A percentile compares a stretch with the other conserved stretches of the same genome.
phyloP scores from a whole-genome alignment of 1,140 invertebrate species.

The Rhyacophila brunnea region DNA sequence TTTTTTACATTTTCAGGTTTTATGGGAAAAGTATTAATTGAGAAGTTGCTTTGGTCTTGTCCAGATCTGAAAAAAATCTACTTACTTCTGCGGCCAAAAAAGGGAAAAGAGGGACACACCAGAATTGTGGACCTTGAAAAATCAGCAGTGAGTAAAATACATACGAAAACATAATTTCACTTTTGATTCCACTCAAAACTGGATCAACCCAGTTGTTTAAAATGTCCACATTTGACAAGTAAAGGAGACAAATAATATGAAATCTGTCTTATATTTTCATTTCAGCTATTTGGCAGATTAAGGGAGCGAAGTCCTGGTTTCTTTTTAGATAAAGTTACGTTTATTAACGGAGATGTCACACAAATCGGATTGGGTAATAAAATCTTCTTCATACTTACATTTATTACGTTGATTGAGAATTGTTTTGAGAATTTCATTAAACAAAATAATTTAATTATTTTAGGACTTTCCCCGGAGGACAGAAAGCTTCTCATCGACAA shows the following conservation, averaged over 20 bases:
- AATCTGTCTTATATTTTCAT: too few species aligned
- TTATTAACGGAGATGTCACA: constrained; percentile 76
- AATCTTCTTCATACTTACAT: too few species aligned
- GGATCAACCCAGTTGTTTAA: too few species aligned
- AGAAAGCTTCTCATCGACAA: constrained; percentile 64
- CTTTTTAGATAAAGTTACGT: constrained; percentile 67
- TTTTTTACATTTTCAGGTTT: constrained; percentile 60
- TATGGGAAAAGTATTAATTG: constrained; percentile 81
- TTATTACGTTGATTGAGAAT: too few species aligned
- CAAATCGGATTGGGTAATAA: constrained; percentile 61
- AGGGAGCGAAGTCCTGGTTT: constrained; percentile 53
- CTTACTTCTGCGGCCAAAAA: constrained; percentile 72
- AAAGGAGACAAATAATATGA: too few species aligned
- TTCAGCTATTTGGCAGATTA: constrained; percentile 60
- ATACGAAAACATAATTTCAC: too few species aligned
- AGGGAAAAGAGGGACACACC: constrained; percentile 57
- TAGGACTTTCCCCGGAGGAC: constrained; percentile 56
- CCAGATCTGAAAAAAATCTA: constrained; percentile 71
- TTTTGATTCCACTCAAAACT: too few species aligned
- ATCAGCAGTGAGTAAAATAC: constrained; percentile 10
- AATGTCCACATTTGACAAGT: too few species aligned
- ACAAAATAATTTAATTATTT: constrained; percentile 28
- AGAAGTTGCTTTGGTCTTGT: constrained; percentile 80
- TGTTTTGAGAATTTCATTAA: neutral
- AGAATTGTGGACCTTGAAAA: constrained; percentile 45